A percentile compares a stretch with the other conserved stretches of the same genome.
phyloP scores from a whole-genome alignment of 2,888 invertebrate species.

The Apodemia duryi region DNA sequence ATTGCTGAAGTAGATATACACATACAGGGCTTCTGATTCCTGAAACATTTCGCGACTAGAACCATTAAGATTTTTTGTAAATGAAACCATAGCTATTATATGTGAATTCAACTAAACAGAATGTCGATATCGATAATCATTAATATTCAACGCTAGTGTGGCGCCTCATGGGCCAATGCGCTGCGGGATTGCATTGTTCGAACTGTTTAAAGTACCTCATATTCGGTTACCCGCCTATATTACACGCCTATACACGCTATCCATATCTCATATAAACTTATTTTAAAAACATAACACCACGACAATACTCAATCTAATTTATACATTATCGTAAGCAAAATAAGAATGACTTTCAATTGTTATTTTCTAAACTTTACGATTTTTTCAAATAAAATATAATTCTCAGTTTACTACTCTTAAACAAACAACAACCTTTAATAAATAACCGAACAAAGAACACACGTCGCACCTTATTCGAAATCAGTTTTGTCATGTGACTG shows the following conservation, averaged over 20 bases:
- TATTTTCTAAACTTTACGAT: constrained; percentile 30
- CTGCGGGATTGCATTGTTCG: constrained; percentile 71
- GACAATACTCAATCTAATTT: constrained; percentile 26
- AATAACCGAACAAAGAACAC: constrained; percentile 65
- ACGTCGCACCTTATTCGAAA: constrained; percentile 70
- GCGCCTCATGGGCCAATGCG: constrained; percentile 61
- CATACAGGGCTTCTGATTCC: too few species aligned
- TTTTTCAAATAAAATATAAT: constrained; percentile 51
- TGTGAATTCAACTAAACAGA: too few species aligned
- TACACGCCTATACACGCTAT: constrained; percentile 62
- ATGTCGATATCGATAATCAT: constrained; percentile 37
- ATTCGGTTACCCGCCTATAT: constrained; percentile 72
- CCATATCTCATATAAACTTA: constrained; percentile 47
- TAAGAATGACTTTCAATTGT: constrained; percentile 36
- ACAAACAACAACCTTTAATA: constrained; percentile 61
- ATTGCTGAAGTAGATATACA: too few species aligned
- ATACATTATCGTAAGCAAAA: constrained; percentile 22
- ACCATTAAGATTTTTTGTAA: too few species aligned
- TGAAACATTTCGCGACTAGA: too few species aligned
- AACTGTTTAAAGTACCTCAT: constrained; percentile 70
- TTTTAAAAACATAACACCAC: constrained; percentile 40
- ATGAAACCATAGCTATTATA: too few species aligned
- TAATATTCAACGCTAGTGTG: constrained; percentile 48
- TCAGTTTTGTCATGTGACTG: constrained; percentile 54
- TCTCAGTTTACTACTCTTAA: constrained; percentile 70